Base-by-base conservation (phyloP, 2,888 invertebrate species). In the Nemurella pictetii region DNA sequence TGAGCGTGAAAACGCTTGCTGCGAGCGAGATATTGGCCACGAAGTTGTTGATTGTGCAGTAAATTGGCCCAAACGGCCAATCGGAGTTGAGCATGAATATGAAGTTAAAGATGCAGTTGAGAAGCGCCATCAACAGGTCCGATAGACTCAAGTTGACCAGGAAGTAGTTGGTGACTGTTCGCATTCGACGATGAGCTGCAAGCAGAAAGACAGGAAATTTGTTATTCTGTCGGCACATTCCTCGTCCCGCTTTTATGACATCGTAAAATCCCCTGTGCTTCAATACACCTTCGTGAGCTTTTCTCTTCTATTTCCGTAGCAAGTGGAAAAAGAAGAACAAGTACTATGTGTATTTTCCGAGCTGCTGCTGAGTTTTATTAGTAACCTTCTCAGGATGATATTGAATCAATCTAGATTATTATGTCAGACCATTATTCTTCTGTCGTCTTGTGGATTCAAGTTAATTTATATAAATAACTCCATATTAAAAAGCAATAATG, bases 121-220 rank as follows among this genome's bases (percentile, higher is more conserved):
- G 89, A 15, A 92, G 88, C 0, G 92, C 96, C 93, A 97, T 96
- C 90, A 97, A 93, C 87, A 97, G 92, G 89, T 98, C 97, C 28
- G 97, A 97, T 75, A 96, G 93, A 85, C 97, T 97, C 84, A 98
- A 92, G 90, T 98, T 98, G 87, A 98, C 94, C 87, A 98, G 92
- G 90, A 97, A 97, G 91, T 97, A 98, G 91, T 98, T 98, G 83
- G 98, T 98, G 9, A 97, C 96, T 0, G 97, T 97, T 86, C 97
- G 91, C 96, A 96, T 96, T 87, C 95, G 92, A 85, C 95, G 93
- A 89, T 96, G 96, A 85, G 95, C 96, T 96, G 92, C 74, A 91
- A n/a, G n/a, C n/a, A n/a, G n/a, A n/a, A n/a, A n/a, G n/a, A n/a
- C n/a, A n/a, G n/a, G n/a, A n/a, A n/a, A n/a, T n/a, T 55, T 55